Evolutionary conservation across 2,113 vertebrate genomes (phyloP).

Genomic region (Entelurus aequoreus): DNA sequence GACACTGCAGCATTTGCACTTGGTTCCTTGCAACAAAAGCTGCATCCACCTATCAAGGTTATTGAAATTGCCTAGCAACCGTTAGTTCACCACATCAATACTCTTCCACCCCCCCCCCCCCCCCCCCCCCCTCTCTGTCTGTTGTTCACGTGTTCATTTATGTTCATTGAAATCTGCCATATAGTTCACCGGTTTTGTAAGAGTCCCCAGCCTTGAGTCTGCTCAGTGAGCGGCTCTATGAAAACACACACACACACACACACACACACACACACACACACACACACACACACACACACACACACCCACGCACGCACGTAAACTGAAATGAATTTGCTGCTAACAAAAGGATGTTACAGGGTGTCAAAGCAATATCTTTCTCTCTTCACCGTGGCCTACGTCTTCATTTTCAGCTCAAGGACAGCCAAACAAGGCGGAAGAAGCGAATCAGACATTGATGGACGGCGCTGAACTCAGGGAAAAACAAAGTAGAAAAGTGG

Average conservation of each 20-base stretch:
- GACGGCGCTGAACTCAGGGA: not conserved
- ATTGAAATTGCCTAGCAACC: slow-evolving; percentile 54
- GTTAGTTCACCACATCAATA: slow-evolving; percentile 20
- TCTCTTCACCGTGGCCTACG: slow-evolving; percentile 4
- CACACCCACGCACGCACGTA: slow-evolving; percentile 15
- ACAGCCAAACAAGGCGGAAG: slow-evolving; percentile 4
- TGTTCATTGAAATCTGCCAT: slow-evolving; percentile 67
- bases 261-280: slow-evolving; percentile 15
- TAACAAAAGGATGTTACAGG: slow-evolving; percentile 54
- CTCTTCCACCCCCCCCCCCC: not conserved
- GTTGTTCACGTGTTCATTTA: slow-evolving; percentile 62
- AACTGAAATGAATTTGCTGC: slow-evolving; percentile 42
- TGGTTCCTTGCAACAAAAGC: slow-evolving; percentile 27
- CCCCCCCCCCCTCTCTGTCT: not conserved
- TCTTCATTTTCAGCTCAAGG: slow-evolving; percentile 12
- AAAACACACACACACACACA: slow-evolving; percentile 19
- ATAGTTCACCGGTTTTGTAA: slow-evolving; percentile 63
- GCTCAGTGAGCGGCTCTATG: slow-evolving; percentile 53
- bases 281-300: slow-evolving; percentile 10
- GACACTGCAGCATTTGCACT: not conserved
- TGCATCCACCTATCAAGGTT: slow-evolving; percentile 30
- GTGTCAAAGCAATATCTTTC: slow-evolving; percentile 8
- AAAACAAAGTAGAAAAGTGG: not conserved
- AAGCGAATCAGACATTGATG: not conserved
- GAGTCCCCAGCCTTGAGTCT: slow-evolving; percentile 60